phyloP scores from a whole-genome alignment of 2,113 vertebrate genomes.

The Spizaetus ornatus region DNA sequence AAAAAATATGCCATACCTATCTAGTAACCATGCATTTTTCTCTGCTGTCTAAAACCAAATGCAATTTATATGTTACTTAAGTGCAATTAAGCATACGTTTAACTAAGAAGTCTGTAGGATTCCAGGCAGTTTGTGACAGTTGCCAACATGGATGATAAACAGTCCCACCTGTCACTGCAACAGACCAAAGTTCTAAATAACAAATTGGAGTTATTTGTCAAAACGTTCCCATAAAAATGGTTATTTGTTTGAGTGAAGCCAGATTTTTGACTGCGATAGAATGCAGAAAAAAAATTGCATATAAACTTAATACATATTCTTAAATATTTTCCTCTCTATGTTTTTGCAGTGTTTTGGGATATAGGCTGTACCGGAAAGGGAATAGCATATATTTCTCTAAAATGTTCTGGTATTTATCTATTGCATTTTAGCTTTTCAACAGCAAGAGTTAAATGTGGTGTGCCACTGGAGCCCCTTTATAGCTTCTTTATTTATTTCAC shows the following conservation, averaged over 20 bases:
- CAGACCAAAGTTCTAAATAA: neutral
- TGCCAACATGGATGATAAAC: neutral
- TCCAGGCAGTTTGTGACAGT: neutral
- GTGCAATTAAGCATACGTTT: neutral
- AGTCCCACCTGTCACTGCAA: neutral
- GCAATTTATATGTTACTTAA: neutral
- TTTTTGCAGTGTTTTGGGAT: neutral
- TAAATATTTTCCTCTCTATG: neutral
- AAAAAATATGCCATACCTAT: neutral
- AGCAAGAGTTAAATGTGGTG: neutral
- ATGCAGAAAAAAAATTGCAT: neutral
- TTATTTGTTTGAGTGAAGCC: neutral
- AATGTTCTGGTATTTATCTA: neutral
- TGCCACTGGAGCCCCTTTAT: neutral
- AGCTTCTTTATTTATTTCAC: slow-evolving; percentile 5
- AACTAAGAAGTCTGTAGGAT: neutral
- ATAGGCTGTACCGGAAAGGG: neutral
- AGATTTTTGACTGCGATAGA: neutral
- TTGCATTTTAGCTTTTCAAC: neutral
- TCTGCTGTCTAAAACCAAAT: neutral
- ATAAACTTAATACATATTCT: neutral
- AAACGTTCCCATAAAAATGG: neutral
- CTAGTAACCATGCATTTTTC: neutral
- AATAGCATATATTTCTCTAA: neutral
- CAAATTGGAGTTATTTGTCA: neutral